Base-by-base conservation (phyloP, 2,113 vertebrate genomes). In the Mugil cephalus region DNA sequence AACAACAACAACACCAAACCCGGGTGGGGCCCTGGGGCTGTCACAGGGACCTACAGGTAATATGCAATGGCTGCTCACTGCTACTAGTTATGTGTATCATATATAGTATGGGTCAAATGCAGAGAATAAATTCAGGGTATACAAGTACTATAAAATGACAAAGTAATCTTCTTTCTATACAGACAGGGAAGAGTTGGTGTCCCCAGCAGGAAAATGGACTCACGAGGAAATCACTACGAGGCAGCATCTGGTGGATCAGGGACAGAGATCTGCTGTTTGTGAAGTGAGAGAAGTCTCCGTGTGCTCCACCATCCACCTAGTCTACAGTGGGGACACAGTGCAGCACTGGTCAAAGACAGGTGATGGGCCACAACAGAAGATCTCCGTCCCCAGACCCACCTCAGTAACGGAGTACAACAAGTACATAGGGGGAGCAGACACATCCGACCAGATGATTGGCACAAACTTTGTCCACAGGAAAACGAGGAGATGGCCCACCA, bases 361-460 rank as follows among this genome's bases (percentile, higher is more conserved):
- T 1, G 52, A 48, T 56, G 52, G 51, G 12, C 6, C 0, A 3
- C n/a, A 9, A 15, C 30, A 60, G 10, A 21, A 12, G 21, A 6
- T 67, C 24, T 9, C 47, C 5, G 10, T 67, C 38, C 54, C 46
- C 46, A 67, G 54, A 4, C 63, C 54, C 11, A 54, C 63, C 8
- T 18, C 30, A 3, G 53, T 78, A 4, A 10, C 17, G 0, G 39
- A 73, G 3, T 61, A 61, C 34, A 61, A 67, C 9, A 54, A 54
- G 8, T 73, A 68, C 55, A 75, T 75, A 46, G 62, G 62, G 8
- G 77, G 63, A 13, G 45, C 69, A 36, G 58, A 80, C 38, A 62
- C n/a, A n/a, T n/a, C n/a, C n/a, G n/a, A n/a, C n/a, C n/a, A n/a
- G n/a, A n/a, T n/a, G n/a, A n/a, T n/a, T n/a, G n/a, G n/a, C n/a